phyloP scores from a whole-genome alignment of 2,888 invertebrate species.

The Plutella xylostella region DNA sequence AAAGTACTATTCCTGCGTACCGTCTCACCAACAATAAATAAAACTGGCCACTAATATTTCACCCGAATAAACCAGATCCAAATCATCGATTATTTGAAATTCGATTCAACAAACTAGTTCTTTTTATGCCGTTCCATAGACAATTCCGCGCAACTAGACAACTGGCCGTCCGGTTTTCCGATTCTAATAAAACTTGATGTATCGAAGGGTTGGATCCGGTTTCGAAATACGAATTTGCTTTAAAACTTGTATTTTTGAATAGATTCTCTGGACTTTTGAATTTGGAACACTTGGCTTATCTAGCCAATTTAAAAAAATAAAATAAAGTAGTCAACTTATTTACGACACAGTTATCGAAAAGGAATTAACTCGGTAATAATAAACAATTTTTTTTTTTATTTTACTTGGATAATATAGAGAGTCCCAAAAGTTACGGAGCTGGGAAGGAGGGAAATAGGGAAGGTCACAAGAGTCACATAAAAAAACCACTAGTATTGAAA shows the following conservation, averaged over 20 bases:
- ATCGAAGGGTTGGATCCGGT: constrained; percentile 17
- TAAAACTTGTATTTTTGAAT: constrained; percentile 26
- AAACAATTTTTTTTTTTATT: no score
- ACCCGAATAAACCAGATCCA: background rate
- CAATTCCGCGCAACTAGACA: constrained; percentile 15
- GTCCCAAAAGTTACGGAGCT: no score
- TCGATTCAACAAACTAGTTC: constrained; percentile 24
- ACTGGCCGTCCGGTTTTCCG: constrained; percentile 1
- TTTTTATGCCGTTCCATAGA: constrained; percentile 20
- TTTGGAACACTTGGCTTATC: constrained; percentile 19
- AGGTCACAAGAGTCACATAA: no score
- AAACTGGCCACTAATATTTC: background rate
- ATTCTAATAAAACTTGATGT: constrained; percentile 5
- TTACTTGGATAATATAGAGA: no score
- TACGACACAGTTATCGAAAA: no score
- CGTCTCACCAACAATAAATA: background rate
- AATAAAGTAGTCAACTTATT: no score
- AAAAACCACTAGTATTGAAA: no score
- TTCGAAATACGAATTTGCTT: constrained; percentile 24
- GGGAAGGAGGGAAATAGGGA: no score
- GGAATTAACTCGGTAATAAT: no score
- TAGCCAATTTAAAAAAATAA: no score
- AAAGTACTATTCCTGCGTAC: no score
- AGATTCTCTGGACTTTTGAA: constrained; percentile 16
- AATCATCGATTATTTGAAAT: constrained; percentile 23